Conservation (phyloP, 2,888 invertebrate species). For the Drosophila heteroneura region DNA sequence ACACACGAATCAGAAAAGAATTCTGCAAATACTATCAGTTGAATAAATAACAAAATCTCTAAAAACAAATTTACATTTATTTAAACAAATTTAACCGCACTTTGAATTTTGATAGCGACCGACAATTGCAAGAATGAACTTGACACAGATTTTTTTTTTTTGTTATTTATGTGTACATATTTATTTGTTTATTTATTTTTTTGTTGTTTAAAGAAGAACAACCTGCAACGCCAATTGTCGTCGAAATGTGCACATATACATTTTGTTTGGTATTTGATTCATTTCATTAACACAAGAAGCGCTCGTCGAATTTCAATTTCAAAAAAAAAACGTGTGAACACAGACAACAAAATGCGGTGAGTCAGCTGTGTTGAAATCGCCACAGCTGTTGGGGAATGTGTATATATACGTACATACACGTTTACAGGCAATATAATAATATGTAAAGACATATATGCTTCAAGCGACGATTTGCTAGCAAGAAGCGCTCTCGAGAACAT, state of each 20-base stretch:
- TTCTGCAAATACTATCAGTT: constrained; percentile 30
- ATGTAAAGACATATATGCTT: neutral
- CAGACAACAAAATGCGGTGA: constrained; percentile 41
- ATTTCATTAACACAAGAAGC: constrained; percentile 52
- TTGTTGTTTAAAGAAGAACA: neutral
- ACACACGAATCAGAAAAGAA: constrained; percentile 10
- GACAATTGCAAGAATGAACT: constrained; percentile 55
- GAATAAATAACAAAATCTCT: constrained; percentile 22
- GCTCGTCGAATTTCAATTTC: constrained; percentile 60
- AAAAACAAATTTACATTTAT: constrained; percentile 8
- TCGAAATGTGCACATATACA: constrained; percentile 19
- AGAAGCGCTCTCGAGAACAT: neutral
- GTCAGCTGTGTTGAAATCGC: constrained; percentile 33
- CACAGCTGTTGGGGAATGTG: constrained; percentile 14
- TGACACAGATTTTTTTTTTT: constrained; percentile 56
- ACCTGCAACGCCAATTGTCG: constrained; percentile 27
- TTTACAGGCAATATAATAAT: neutral
- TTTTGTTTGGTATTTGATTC: constrained; percentile 20
- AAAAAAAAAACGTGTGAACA: constrained; percentile 62
- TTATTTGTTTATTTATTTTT: neutral
- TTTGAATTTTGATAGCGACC: constrained; percentile 48
- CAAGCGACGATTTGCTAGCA: neutral
- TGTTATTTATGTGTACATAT: constrained; percentile 1
- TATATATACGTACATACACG: neutral
- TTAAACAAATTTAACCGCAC: constrained; percentile 8